A percentile compares a stretch with the other conserved stretches of the same genome.
These are phyloP conservation scores for Drosophila takahashii DNA, from an alignment of 1,140 invertebrate genomes.

Conservation along the genomic window DNA sequence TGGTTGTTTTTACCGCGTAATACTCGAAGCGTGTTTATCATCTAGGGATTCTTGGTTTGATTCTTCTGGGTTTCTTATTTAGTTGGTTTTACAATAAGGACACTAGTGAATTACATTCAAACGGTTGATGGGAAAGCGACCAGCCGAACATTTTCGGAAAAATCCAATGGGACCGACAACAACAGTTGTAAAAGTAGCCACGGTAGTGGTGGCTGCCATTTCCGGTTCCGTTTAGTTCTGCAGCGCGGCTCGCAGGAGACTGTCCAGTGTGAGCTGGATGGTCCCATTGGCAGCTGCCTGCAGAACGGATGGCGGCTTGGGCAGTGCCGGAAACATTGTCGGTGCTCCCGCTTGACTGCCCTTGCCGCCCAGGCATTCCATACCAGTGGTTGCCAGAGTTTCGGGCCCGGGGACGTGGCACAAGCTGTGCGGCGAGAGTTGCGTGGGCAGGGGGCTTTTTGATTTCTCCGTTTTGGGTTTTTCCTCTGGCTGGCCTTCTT, in stretches of 20 bases:
- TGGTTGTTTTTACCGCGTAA: slow-evolving; percentile 61
- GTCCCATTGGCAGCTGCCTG: slow-evolving; percentile 69
- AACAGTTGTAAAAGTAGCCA: slow-evolving; percentile 25
- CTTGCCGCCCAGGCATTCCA: slow-evolving; percentile 60
- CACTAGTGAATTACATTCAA: slow-evolving; percentile 68
- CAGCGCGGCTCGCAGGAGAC: slow-evolving; percentile 72
- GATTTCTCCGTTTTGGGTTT: background rate
- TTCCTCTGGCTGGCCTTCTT: background rate
- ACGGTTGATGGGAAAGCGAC: slow-evolving; percentile 38
- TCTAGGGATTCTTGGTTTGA: slow-evolving; percentile 45
- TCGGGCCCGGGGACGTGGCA: slow-evolving; percentile 18
- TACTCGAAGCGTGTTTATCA: slow-evolving; percentile 57
- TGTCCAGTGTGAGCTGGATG: slow-evolving; percentile 67
- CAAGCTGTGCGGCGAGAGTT: slow-evolving; percentile 46
- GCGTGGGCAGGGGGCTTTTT: slow-evolving; percentile 16
- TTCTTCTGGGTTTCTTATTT: slow-evolving; percentile 43
- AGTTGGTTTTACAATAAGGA: slow-evolving; percentile 63
- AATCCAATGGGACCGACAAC: slow-evolving; percentile 1
- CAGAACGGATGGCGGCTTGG: slow-evolving; percentile 69
- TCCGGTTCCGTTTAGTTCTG: slow-evolving; percentile 59
- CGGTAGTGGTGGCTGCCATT: slow-evolving; percentile 23
- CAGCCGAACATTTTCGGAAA: slow-evolving; percentile 15
- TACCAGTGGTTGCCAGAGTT: slow-evolving; percentile 15
- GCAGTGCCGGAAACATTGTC: slow-evolving; percentile 62
- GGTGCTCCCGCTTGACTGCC: slow-evolving; percentile 42